Evolutionary conservation across 2,888 invertebrate species (phyloP), one percentile per base, ranked within the genome.

Genomic region (Callyntrura guangdongensis): DNA sequence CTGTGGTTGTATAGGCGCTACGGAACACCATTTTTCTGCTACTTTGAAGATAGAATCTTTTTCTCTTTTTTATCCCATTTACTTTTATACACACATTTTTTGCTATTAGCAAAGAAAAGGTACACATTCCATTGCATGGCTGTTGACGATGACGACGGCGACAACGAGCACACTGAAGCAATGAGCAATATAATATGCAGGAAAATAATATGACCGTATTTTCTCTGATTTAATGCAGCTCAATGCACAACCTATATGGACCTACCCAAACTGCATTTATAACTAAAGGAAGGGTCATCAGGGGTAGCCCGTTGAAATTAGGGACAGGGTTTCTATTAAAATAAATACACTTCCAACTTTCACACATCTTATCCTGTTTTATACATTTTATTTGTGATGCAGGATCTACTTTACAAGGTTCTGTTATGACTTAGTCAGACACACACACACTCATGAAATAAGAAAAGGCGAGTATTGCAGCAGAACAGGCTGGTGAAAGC

Each of bases 1-100:
- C 36, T 36, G 36, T 36, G 6, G 36, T 36, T 36, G 36, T 45
- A 17, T 0, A 36, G 36, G 69, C 17, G 69, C 45, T n/a, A 17
- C 17, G 36, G 45, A 72, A 45, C 69, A 27, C 25, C 4, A 27
- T 67, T 67, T 67, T 67, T 72, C 53, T 77, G 22, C 53, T 56
- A 22, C 53, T 8, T n/a, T 22, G 22, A 25, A 77, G 77, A 77
- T 77, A n/a, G 25, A 56, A 77, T 77, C 56, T 77, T 53, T 77
- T 49, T 53, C 77, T 69, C 69, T 77, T 74, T 53, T 56, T 77
- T 77, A 53, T n/a, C 27, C 27, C 77, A 77, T 53, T 56, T 77
- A 56, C 49, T 53, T 77, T 53, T 77, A 77, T 12, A 77, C n/a
- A 77, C 25, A 77, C 14, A 36, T 77, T 77, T 49, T 72, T n/a